These are phyloP conservation scores for Gobiocypris rarus DNA, from an alignment of 2,113 vertebrate genomes.

Conservation along the genomic window DNA sequence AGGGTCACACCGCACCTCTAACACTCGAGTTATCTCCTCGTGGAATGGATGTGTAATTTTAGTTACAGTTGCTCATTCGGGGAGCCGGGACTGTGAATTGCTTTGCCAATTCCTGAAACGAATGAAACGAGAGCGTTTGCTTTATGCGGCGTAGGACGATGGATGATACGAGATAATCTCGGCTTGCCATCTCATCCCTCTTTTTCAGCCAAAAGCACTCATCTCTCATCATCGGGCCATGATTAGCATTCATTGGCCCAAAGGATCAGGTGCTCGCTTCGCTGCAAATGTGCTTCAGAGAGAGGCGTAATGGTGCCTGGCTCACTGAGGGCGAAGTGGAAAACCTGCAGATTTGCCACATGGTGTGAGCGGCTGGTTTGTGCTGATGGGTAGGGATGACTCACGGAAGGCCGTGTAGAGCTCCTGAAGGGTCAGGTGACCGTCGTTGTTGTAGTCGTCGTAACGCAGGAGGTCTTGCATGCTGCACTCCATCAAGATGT, in stretches of 20 bases:
- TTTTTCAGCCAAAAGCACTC: slow-evolving; percentile 29
- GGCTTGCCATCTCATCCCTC: slow-evolving; percentile 26
- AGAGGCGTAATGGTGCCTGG: slow-evolving; percentile 58
- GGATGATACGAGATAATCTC: slow-evolving; percentile 1
- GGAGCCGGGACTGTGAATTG: neutral
- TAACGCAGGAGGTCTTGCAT: slow-evolving; percentile 89
- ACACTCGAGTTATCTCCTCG: slow-evolving; percentile 60
- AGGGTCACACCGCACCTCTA: slow-evolving; percentile 58
- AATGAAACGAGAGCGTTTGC: slow-evolving; percentile 19
- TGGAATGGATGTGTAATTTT: slow-evolving; percentile 18
- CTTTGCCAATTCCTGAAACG: neutral
- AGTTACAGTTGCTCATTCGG: neutral
- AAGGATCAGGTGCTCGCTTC: slow-evolving; percentile 56
- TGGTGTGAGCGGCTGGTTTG: slow-evolving; percentile 15
- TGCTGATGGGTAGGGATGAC: slow-evolving; percentile 60
- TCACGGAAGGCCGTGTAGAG: slow-evolving; percentile 95
- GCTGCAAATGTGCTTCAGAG: slow-evolving; percentile 52
- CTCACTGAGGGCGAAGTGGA: neutral
- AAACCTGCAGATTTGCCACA: slow-evolving; percentile 18
- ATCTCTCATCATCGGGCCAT: slow-evolving; percentile 51
- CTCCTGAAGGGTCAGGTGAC: slow-evolving; percentile 85
- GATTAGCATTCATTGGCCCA: slow-evolving; percentile 63
- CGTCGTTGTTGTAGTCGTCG: slow-evolving; percentile 91
- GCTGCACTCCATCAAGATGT: slow-evolving; percentile 81
- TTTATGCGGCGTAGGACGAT: slow-evolving; percentile 2